These are phyloP conservation scores for Hipposideros armiger DNA, from an alignment of 2,113 vertebrate species.

Conservation along the genomic window DNA sequence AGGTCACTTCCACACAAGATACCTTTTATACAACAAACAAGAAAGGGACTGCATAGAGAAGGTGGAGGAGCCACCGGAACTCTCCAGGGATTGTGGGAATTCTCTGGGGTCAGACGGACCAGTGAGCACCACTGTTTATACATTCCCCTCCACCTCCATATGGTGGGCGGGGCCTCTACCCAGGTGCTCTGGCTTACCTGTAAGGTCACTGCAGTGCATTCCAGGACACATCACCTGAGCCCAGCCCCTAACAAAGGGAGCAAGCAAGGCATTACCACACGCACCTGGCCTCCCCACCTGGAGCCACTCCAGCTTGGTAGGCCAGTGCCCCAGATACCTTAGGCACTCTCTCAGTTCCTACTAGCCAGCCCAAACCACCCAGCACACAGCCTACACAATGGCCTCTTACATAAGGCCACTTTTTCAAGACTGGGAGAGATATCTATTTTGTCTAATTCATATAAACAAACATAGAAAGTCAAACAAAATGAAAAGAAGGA, in stretches of 20 bases:
- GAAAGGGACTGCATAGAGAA: neutral
- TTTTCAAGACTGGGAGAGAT: neutral
- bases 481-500: neutral
- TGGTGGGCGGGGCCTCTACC: neutral
- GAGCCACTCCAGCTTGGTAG: neutral
- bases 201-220: neutral
- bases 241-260: neutral
- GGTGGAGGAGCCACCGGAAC: neutral
- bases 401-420: neutral
- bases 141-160: neutral
- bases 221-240: neutral
- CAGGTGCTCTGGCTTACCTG: neutral
- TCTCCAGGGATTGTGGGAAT: neutral
- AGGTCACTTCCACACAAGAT: neutral
- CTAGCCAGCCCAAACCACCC: neutral
- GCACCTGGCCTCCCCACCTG: neutral
- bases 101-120: neutral
- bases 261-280: neutral
- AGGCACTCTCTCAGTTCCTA: neutral
- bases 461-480: neutral
- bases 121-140: neutral
- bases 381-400: neutral
- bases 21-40: neutral
- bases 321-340: neutral
- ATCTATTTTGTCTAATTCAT: neutral